Conservation (phyloP, 2,113 vertebrate genomes). For the Notiomystis cincta region DNA sequence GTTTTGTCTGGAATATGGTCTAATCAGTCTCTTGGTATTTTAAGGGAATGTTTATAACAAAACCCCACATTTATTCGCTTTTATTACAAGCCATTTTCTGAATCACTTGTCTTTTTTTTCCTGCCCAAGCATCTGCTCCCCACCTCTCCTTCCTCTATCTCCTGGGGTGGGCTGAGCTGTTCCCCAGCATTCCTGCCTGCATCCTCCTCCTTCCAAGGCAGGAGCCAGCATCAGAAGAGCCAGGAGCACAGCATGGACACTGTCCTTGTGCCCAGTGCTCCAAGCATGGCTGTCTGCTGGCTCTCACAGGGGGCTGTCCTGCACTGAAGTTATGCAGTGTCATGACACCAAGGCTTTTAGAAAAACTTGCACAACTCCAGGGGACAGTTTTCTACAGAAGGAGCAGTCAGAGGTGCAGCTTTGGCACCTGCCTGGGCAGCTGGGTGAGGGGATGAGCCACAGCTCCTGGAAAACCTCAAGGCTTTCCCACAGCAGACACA, state of each 20-base stretch:
- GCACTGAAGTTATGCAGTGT: rapidly evolving
- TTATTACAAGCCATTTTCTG: neutral
- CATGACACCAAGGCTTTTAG: neutral
- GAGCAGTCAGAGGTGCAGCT: neutral
- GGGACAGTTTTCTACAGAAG: neutral
- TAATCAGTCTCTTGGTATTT: constrained; percentile 35
- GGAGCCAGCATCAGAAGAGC: neutral
- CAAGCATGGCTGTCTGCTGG: neutral
- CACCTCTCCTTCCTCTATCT: neutral
- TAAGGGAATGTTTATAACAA: neutral
- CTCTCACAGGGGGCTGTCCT: neutral
- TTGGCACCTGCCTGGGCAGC: neutral
- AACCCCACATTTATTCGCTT: neutral
- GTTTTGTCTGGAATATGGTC: constrained; percentile 16
- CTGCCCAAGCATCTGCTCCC: constrained; percentile 6
- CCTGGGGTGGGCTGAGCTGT: rapidly evolving
- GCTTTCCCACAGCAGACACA: neutral
- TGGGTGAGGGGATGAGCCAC: neutral
- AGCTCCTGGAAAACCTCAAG: neutral
- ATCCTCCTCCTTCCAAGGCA: neutral
- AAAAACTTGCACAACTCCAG: neutral
- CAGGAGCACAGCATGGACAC: rapidly evolving
- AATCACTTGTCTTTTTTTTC: neutral
- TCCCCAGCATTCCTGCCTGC: neutral
- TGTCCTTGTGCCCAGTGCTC: neutral